Evolutionary conservation across 64 coral and sea anemone genomes (phyloP), one percentile per base, ranked within the genome.

Genomic region (Dendronephthya gigantea): DNA sequence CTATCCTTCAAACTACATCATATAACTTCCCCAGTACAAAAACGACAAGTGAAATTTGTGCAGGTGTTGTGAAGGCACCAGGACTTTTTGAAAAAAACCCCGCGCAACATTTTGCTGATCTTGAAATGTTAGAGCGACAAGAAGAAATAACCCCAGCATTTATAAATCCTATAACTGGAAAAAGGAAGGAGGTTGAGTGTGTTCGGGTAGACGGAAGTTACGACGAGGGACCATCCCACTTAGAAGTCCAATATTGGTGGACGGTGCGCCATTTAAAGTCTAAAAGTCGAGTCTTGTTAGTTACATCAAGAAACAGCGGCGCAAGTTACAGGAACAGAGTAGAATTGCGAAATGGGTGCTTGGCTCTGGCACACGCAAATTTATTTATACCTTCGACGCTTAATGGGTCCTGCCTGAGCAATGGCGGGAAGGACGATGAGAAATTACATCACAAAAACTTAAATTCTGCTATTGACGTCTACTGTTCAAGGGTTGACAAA

Each of bases 1-100:
- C 49, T 45, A 88, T 50, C 36, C 81, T 88, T 48, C 87, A 88
- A 83, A 88, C 87, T 62, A 83, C 87, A 14, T 88, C 75, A 45
- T 88, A 83, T 37, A 88, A 88, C 79, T 83, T 88, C 62, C 87
- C 87, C 39, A 48, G 34, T 66, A 88, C 75, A 4, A 30, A 82
- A 35, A 88, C 87, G 39, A 88, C 87, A 28, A 49, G 45, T 83
- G 87, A 88, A 49, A 62, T 88, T 32, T 88, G 87, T 88, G 87
- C 87, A 81, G 76, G 87, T 14, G 87, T 83, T 62, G 87, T 88
- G 33, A 88, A 81, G 43, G 86, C 86, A 40, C 40, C 68, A 35
- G 33, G 32, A 76, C 30, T 88, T 30, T 48, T 51, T 62, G 49
- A 88, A 9, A 88, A 88, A 36, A 88, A 88, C 79, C 45, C 87